Evolutionary conservation across 2,797 vertebrate genomes (phyloP), one percentile per base, ranked within the genome.

Genomic region (Nyctibius grandis): DNA sequence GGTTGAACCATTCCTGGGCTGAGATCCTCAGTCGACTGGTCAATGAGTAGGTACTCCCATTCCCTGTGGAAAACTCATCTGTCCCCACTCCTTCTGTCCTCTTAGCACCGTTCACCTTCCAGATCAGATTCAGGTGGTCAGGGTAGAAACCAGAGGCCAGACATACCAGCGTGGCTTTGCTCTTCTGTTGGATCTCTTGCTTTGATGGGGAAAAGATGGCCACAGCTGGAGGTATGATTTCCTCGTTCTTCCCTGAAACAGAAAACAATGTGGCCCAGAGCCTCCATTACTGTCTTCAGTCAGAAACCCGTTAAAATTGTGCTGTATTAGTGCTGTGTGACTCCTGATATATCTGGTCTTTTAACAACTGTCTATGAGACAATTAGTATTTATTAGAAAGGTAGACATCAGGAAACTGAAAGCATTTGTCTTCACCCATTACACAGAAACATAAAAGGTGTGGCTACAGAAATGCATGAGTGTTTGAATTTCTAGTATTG

Each of bases 131-230:
- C 82, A 98, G 75, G 15, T 98, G 96, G 94, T 98, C 97, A 6
- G 98, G 98, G 63, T 89, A 98, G 96, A 98, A 98, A 86, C 70
- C 90, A 9, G 94, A 98, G 75, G 97, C 98, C 85, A 98, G 95
- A 69, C 98, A 98, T 18, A 98, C 98, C 40, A 98, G 64, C 0
- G 98, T 98, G 92, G 97, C 97, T 73, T 97, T 98, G 23, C 45
- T 53, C 38, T 97, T 98, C 22, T 93, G 25, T 25, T 60, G 3
- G 15, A 98, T 94, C 93, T 98, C 98, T 61, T 95, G 89, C 67
- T 96, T 91, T 4, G 97, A 97, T 6, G 98, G 98, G 22, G 94
- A 96, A 67, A 98, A 98, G 91, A 98, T n/a, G 26, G 93, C 89
- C 82, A 98, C 94, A 5, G 67, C n/a, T 45, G 98, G 97, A 31